phyloP scores from a whole-genome alignment of 2,888 invertebrate species.

The Rhamnusium bicolor region DNA sequence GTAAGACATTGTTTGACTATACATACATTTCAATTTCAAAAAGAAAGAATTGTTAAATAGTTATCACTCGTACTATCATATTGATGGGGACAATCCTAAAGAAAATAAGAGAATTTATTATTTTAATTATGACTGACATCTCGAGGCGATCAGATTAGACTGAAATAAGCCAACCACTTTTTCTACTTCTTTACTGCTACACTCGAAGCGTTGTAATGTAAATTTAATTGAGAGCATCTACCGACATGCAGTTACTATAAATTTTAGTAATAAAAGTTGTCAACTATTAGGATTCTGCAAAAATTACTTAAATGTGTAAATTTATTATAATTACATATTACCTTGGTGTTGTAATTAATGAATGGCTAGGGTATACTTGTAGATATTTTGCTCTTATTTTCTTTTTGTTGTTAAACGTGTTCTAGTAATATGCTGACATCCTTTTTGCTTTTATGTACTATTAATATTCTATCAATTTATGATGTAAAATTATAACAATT shows the following conservation, averaged over 20 bases:
- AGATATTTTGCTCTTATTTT: background rate
- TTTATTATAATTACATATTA: constrained; percentile 8
- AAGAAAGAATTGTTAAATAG: too few relatives aligned
- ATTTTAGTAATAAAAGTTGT: constrained; percentile 10
- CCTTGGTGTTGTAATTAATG: background rate
- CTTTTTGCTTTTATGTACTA: background rate
- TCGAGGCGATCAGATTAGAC: background rate
- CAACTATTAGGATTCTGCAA: background rate
- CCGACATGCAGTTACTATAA: background rate
- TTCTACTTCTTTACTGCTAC: background rate
- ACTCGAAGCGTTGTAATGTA: background rate
- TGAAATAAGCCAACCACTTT: background rate
- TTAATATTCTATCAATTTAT: background rate
- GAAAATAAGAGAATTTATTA: background rate
- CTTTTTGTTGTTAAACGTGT: background rate
- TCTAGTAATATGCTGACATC: background rate
- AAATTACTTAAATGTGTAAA: constrained; percentile 18
- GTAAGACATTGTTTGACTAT: too few relatives aligned
- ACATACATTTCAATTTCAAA: too few relatives aligned
- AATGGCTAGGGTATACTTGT: background rate
- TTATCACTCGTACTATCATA: too few relatives aligned
- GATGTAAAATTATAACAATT: background rate
- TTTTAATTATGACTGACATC: background rate
- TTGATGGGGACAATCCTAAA: background rate
- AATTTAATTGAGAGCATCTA: background rate